Conservation (phyloP, 2,113 vertebrate species). For the Progne subis region DNA sequence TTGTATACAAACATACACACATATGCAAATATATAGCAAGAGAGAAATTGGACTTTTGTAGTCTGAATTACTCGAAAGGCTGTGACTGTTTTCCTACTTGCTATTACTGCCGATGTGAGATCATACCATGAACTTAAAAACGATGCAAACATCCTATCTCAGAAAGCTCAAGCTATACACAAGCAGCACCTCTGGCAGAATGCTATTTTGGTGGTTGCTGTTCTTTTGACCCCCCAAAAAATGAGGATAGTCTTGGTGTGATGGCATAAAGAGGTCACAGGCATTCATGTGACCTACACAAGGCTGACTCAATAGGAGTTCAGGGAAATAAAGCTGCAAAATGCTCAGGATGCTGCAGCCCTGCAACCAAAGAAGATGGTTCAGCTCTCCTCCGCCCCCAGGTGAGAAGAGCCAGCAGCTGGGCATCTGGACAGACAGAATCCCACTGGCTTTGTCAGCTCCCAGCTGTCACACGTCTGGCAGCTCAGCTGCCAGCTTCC, state of each 20-base stretch:
- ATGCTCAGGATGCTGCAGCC: not conserved
- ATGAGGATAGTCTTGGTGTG: not conserved
- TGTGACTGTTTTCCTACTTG: not conserved
- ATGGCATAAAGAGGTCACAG: not conserved
- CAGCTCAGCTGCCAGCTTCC: not conserved
- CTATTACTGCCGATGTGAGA: not conserved
- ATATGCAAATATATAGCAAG: not conserved
- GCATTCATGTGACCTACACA: not conserved
- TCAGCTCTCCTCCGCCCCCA: not conserved
- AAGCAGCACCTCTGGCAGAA: not conserved
- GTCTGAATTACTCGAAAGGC: not conserved
- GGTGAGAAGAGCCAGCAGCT: not conserved
- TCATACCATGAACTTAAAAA: accelerated
- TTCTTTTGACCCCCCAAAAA: not conserved
- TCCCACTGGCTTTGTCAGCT: not conserved
- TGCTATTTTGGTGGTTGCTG: not conserved
- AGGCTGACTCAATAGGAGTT: not conserved
- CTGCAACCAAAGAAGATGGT: not conserved
- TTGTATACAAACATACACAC: not conserved
- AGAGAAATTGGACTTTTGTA: not conserved
- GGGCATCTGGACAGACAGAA: not conserved
- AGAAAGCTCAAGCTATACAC: not conserved
- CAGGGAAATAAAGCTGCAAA: not conserved
- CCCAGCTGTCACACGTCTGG: not conserved
- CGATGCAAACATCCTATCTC: not conserved